phyloP scores from a whole-genome alignment of 2,113 vertebrate genomes.

The Tenrec ecaudatus region DNA sequence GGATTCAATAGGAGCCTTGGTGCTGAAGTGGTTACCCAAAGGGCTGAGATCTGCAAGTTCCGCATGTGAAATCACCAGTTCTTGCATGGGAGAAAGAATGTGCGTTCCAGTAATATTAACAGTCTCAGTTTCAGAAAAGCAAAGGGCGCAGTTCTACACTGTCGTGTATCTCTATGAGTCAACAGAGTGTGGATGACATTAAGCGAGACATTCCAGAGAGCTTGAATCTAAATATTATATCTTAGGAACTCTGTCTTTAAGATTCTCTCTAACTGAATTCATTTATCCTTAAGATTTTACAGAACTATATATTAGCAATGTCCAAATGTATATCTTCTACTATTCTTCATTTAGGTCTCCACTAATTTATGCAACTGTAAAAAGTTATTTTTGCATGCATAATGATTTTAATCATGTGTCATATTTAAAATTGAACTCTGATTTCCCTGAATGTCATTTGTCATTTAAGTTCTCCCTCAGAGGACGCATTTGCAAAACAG shows the following conservation, averaged over 20 bases:
- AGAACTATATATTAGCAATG: not conserved
- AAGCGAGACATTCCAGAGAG: not conserved
- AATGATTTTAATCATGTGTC: not conserved
- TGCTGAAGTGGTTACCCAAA: too few species aligned
- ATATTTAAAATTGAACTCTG: not conserved
- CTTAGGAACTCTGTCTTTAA: not conserved
- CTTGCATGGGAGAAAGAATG: too few species aligned
- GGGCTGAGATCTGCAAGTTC: too few species aligned
- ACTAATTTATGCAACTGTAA: slow-evolving; percentile 1
- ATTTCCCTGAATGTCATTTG: not conserved
- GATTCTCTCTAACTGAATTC: not conserved
- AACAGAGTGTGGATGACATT: too few species aligned
- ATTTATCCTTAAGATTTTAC: not conserved
- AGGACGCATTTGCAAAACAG: not conserved
- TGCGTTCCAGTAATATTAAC: too few species aligned
- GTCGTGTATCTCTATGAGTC: too few species aligned
- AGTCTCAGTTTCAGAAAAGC: too few species aligned
- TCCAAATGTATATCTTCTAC: not conserved
- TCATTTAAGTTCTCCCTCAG: not conserved
- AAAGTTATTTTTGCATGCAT: not conserved
- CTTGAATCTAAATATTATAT: not conserved
- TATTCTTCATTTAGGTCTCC: not conserved
- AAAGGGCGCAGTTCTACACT: too few species aligned
- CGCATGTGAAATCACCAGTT: too few species aligned
- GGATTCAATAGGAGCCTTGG: too few species aligned